phyloP scores from a whole-genome alignment of 2,888 invertebrate genomes.

The Crossocerus cetratus region DNA sequence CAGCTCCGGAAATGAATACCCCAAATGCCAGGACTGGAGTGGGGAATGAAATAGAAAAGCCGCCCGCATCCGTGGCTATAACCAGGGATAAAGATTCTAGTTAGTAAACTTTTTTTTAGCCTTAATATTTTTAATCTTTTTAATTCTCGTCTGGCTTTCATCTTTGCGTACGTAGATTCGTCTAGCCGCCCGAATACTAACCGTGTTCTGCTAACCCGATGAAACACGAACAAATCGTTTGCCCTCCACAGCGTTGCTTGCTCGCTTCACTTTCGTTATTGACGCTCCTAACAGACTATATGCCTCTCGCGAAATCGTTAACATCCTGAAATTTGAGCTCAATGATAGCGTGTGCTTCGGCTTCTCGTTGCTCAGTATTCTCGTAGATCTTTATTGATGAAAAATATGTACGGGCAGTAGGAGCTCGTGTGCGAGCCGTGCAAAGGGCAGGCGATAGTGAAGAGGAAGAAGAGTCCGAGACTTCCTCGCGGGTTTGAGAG shows the following conservation, averaged over 20 bases:
- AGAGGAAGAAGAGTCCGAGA: constrained; percentile 4
- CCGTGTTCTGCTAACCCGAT: not conserved
- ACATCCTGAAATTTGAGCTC: not conserved
- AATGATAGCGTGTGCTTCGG: not conserved
- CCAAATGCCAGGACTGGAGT: constrained; percentile 67
- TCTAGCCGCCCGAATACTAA: not conserved
- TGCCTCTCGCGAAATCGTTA: not conserved
- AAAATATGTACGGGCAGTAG: not conserved
- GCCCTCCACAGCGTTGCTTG: constrained; percentile 10
- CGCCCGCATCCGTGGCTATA: constrained; percentile 49
- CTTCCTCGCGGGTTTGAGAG: not conserved
- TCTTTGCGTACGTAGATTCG: constrained; percentile 7
- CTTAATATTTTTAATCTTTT: constrained; percentile 25
- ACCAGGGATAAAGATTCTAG: constrained; percentile 71
- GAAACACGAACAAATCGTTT: not conserved
- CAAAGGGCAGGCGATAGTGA: constrained; percentile 2
- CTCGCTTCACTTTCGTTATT: not conserved
- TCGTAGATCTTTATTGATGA: not conserved
- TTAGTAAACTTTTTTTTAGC: constrained; percentile 60
- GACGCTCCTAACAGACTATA: not conserved
- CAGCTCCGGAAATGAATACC: constrained; percentile 71
- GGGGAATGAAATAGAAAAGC: constrained; percentile 66
- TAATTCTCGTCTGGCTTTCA: constrained; percentile 17
- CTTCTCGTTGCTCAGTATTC: not conserved
- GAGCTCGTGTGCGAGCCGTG: not conserved